Base-by-base conservation (phyloP, 2,113 vertebrate genomes). In the Albula glossodonta region DNA sequence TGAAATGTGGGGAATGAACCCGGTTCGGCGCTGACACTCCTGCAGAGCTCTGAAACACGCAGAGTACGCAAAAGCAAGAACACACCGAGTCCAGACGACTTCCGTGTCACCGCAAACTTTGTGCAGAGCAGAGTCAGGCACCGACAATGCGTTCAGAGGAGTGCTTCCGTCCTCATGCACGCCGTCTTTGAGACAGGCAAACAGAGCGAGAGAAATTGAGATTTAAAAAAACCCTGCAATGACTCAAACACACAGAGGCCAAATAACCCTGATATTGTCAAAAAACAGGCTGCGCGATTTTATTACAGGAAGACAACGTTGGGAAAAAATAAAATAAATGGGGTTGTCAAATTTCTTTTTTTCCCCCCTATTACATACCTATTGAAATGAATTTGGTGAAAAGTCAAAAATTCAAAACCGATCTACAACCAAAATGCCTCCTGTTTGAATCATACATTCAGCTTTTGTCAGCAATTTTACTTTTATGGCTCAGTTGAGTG, bases 401-500 rank as follows among this genome's bases (percentile, higher is more conserved):
- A 81, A 82, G 78, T 70, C 86, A 83, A 86, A 66, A 81, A 82
- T 51, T 66, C 80, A 81, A 82, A 80, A 82, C 82, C 51, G 52
- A 49, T 85, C 53, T 78, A 60, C 51, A 41, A 77, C 52, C 51
- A 60, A 51, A 78, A 60, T 15, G 53, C 84, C 80, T 78, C 77
- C 83, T 81, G 70, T 57, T 51, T 51, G 17, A 86, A 87, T 87
- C 77, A 86, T 89, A 90, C 88, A 90, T 90, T 90, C 88, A 90
- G 83, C 70, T 86, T 88, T 78, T 77, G 87, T 89, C 80, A 80
- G 89, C 80, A 87, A 85, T 84, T 88, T 82, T 80, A 82, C 77
- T 83, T 85, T 86, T 95, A 95, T 96, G 96, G 96, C 96, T 96
- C 96, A 93, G 93, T 19, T 84, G 92, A 92, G 85, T 90, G 83